phyloP scores from a whole-genome alignment of 2,797 vertebrate species.

The Pseudochromis fuscus region DNA sequence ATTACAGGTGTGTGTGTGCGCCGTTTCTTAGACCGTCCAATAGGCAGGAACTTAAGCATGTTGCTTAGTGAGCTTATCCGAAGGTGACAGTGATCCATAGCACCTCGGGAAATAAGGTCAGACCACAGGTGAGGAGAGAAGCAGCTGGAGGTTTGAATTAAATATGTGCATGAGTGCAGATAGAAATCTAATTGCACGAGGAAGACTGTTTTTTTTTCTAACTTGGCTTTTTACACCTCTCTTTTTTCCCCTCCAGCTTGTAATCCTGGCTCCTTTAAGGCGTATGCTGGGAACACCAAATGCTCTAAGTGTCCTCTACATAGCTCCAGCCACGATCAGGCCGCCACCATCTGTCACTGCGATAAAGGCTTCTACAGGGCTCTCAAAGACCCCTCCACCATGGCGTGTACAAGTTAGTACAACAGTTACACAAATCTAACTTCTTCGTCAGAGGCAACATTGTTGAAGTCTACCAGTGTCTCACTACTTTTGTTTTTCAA shows the following conservation, averaged over 20 bases:
- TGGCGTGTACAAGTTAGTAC: constrained; percentile 96
- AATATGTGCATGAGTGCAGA: constrained; percentile 18
- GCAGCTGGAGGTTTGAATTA: constrained; percentile 49
- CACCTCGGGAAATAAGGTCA: constrained; percentile 52
- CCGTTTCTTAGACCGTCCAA: constrained; percentile 1
- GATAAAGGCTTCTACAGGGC: constrained; percentile 96
- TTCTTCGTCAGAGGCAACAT: constrained; percentile 14
- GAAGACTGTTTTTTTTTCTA: constrained; percentile 39
- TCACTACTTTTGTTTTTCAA: neutral
- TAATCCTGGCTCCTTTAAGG: constrained; percentile 95
- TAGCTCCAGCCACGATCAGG: constrained; percentile 92
- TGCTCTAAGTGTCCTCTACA: constrained; percentile 97
- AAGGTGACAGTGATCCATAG: constrained; percentile 45
- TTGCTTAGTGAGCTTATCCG: constrained; percentile 42
- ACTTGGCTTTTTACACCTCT: constrained; percentile 10
- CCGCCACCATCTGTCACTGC: constrained; percentile 94
- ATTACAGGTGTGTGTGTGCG: constrained; percentile 38
- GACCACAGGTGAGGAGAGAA: constrained; percentile 53
- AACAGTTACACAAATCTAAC: neutral
- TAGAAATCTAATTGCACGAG: constrained; percentile 25
- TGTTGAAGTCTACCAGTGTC: too few relatives aligned
- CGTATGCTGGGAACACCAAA: constrained; percentile 94
- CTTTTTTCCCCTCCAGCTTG: constrained; percentile 86
- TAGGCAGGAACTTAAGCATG: too few relatives aligned
- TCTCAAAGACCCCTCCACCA: constrained; percentile 93